These are phyloP conservation scores for Zeuzera pyrina DNA, from an alignment of 2,888 invertebrate genomes.

Conservation along the genomic window DNA sequence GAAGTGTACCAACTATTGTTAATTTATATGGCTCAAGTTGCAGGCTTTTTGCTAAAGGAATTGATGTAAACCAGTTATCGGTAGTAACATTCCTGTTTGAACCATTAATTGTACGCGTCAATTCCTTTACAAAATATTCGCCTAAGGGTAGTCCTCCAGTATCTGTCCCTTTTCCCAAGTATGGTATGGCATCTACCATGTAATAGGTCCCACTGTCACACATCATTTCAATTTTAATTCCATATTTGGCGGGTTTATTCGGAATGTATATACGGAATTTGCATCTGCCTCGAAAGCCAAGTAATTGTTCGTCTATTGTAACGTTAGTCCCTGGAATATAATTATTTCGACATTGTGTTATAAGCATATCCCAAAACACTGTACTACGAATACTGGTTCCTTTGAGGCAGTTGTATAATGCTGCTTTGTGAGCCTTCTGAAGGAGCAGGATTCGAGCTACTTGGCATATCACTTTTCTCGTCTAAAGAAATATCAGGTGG, in stretches of 20 bases:
- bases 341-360: constrained; percentile 15
- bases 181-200: constrained; percentile 24
- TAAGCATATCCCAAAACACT: constrained; percentile 21
- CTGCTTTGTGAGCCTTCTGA: too few relatives aligned
- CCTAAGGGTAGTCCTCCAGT: constrained; percentile 21
- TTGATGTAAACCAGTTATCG: constrained; percentile 32
- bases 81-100: constrained; percentile 11
- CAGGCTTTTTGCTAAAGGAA: constrained; percentile 21
- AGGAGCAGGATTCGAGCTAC: too few relatives aligned
- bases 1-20: constrained; percentile 25
- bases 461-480: too few relatives aligned
- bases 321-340: constrained; percentile 13
- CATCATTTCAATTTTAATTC: constrained; percentile 27
- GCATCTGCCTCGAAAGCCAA: constrained; percentile 16
- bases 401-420: too few relatives aligned
- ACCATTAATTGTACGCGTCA: constrained; percentile 10
- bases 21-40: constrained; percentile 23
- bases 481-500: too few relatives aligned
- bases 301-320: constrained; percentile 10
- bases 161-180: constrained; percentile 24
- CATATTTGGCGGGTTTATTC: constrained; percentile 27
- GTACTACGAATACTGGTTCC: constrained; percentile 22
- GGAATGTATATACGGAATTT: constrained; percentile 27
- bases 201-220: constrained; percentile 23
- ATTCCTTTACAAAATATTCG: constrained; percentile 12